Conservation (phyloP, 1,140 invertebrate species). For the Charaxes varanes region DNA sequence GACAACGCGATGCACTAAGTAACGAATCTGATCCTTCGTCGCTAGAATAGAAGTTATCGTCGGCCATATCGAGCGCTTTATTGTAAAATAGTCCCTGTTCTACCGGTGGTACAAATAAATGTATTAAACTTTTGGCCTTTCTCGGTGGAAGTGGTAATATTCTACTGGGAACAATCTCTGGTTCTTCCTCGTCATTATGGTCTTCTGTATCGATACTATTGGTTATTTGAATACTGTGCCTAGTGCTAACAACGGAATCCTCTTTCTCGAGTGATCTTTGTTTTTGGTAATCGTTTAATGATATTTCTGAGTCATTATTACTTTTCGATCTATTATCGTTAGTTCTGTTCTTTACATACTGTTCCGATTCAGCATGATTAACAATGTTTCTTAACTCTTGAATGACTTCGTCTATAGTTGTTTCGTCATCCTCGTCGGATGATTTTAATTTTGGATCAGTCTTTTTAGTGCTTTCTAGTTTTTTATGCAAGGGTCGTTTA, state of each 20-base stretch:
- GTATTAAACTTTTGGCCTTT: constrained; percentile 75
- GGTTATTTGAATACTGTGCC: constrained; percentile 69
- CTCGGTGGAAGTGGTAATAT: constrained; percentile 78
- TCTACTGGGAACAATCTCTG: constrained; percentile 77
- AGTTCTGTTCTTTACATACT: constrained; percentile 70
- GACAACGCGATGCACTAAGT: constrained; percentile 78
- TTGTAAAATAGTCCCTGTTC: constrained; percentile 65
- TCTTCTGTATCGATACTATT: constrained; percentile 37
- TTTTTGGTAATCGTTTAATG: constrained; percentile 43
- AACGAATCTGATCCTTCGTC: constrained; percentile 83
- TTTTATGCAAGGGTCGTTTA: constrained; percentile 55
- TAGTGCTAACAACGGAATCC: constrained; percentile 68
- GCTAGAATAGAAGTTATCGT: constrained; percentile 76
- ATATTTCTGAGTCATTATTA: constrained; percentile 60
- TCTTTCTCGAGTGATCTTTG: constrained; percentile 60
- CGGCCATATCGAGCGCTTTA: constrained; percentile 78
- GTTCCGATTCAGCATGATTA: constrained; percentile 86
- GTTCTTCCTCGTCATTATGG: constrained; percentile 62
- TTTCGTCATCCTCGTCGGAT: constrained; percentile 83
- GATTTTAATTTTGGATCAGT: constrained; percentile 59
- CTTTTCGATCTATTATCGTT: constrained; percentile 58
- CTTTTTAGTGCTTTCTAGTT: constrained; percentile 52
- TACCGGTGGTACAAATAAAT: constrained; percentile 69
- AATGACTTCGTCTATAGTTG: constrained; percentile 91
- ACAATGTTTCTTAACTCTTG: constrained; percentile 89